Conservation (phyloP, 2,113 vertebrate genomes). For the Oreochromis spilurus region DNA sequence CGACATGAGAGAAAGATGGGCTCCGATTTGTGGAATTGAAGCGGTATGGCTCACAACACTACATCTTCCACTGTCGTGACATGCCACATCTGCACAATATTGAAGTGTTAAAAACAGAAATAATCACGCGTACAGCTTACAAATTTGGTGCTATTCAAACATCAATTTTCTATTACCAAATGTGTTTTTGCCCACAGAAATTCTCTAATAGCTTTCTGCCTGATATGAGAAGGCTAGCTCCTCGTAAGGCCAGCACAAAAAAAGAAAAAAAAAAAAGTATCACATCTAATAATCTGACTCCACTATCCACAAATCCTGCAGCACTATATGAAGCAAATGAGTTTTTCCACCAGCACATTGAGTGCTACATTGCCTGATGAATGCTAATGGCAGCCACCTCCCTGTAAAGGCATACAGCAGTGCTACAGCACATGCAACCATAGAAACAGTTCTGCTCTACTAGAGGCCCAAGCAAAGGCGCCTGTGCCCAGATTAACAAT, state of each 20-base stretch:
- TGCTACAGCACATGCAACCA: constrained; percentile 62
- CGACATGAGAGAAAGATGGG: neutral
- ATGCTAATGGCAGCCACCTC: constrained; percentile 66
- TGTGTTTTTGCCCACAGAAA: neutral
- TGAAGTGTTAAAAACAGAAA: neutral
- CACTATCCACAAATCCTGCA: constrained; percentile 33
- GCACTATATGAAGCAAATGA: constrained; percentile 54
- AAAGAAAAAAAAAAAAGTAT: neutral
- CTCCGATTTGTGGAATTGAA: neutral
- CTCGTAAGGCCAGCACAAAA: neutral
- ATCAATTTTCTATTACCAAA: neutral
- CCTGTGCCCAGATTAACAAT: constrained; percentile 68
- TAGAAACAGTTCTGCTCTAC: constrained; percentile 73
- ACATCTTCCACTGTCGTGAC: neutral
- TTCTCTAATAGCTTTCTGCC: neutral
- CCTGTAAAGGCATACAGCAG: constrained; percentile 57
- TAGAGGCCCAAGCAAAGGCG: constrained; percentile 44
- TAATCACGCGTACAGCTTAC: neutral
- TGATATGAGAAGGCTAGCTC: neutral
- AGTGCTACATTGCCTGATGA: constrained; percentile 57
- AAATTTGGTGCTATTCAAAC: neutral
- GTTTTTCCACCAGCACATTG: constrained; percentile 45
- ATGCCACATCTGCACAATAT: neutral
- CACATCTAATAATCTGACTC: constrained; percentile 23
- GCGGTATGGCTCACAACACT: neutral